Evolutionary conservation across 2,113 vertebrate species (phyloP).

Genomic region (Thryonomys swinderianus): DNA sequence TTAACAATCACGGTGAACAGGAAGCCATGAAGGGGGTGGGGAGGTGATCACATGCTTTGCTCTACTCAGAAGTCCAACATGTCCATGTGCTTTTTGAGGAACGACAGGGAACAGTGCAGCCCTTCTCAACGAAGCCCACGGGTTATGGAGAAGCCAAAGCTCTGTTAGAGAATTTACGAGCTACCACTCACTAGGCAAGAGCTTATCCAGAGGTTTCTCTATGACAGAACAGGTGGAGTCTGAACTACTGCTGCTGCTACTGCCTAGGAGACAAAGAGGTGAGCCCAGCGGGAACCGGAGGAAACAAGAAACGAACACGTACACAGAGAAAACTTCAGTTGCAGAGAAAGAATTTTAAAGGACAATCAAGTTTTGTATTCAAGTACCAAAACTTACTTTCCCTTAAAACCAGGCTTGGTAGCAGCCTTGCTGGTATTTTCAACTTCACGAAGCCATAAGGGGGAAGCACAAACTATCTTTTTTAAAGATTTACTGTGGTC

Average conservation of each 20-base stretch:
- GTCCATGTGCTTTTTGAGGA: conserved; percentile 63
- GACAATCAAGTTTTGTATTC: conserved; percentile 58
- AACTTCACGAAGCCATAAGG: not conserved
- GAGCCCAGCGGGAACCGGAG: conserved; percentile 85
- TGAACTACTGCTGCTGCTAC: conserved; percentile 93
- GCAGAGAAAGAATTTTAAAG: conserved; percentile 70
- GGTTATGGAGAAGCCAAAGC: conserved; percentile 86
- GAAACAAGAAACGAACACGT: conserved; percentile 82
- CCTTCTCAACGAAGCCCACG: conserved; percentile 83
- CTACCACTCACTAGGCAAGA: conserved; percentile 95
- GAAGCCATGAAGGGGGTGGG: conserved; percentile 79
- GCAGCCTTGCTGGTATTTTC: not conserved
- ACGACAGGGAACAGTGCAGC: conserved; percentile 82
- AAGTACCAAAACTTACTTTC: conserved; percentile 62
- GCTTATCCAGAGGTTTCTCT: conserved; percentile 92
- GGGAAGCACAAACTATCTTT: not conserved
- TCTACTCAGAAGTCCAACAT: conserved; percentile 63
- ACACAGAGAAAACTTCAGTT: conserved; percentile 84
- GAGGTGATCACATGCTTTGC: conserved; percentile 83
- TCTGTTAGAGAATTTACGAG: conserved; percentile 86
- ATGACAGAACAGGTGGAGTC: conserved; percentile 92
- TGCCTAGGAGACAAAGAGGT: conserved; percentile 93
- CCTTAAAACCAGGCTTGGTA: conserved; percentile 58
- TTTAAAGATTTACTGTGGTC: not conserved
- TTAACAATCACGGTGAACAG: conserved; percentile 64